These are phyloP conservation scores for Hirtodrosophila confusa DNA, from an alignment of 2,888 invertebrate species.

Conservation along the genomic window DNA sequence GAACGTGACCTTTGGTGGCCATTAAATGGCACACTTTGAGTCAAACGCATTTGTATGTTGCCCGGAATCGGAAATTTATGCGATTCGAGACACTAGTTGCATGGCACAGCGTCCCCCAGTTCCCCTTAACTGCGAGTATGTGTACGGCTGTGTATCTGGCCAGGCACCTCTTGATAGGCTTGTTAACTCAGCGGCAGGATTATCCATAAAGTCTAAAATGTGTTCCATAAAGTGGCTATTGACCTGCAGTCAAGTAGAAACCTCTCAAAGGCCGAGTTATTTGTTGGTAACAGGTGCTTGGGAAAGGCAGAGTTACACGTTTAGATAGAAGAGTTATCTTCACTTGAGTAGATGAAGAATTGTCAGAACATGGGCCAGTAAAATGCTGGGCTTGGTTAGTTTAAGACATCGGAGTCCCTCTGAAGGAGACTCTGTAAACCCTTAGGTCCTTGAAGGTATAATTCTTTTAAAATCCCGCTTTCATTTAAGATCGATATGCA, in stretches of 20 bases:
- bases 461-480: no score
- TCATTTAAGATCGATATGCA: no score
- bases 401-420: no score
- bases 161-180: slow-evolving; percentile 7
- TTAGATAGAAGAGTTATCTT: neutral
- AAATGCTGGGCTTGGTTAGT: no score
- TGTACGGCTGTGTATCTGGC: neutral
- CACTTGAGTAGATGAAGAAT: no score
- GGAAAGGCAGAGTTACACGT: neutral
- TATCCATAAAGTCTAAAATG: slow-evolving; percentile 18
- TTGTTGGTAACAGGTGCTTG: slow-evolving; percentile 34
- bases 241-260: slow-evolving; percentile 21
- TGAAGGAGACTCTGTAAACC: no score
- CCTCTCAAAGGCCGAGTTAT: slow-evolving; percentile 21
- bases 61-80: slow-evolving; percentile 80
- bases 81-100: slow-evolving; percentile 81
- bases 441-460: no score
- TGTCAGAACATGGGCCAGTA: no score
- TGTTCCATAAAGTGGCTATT: slow-evolving; percentile 38
- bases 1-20: slow-evolving; percentile 83
- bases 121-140: no score
- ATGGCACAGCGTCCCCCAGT: slow-evolving; percentile 10
- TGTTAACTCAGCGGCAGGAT: slow-evolving; percentile 32
- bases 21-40: slow-evolving; percentile 82
- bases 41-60: slow-evolving; percentile 65